Evolutionary conservation across 2,888 invertebrate genomes (phyloP).

Genomic region (Chromoteleia sp.): DNA sequence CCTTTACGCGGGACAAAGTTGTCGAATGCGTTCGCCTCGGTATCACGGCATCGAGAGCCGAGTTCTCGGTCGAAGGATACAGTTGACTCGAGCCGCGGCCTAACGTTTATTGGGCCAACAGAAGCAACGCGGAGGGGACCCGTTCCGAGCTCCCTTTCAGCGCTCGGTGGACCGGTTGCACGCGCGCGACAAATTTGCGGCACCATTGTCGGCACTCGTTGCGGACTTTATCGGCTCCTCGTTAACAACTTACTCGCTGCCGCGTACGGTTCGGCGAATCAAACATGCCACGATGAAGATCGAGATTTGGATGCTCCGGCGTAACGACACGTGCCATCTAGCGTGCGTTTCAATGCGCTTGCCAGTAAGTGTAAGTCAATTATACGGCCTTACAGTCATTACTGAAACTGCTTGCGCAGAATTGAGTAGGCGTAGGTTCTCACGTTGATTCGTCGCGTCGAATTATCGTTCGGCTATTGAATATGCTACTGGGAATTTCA

Average conservation of each 20-base stretch:
- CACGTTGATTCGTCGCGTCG: constrained; percentile 59
- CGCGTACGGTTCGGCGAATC: constrained; percentile 46
- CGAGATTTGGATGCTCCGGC: constrained; percentile 33
- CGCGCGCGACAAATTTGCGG: constrained; percentile 75
- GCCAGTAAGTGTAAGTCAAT: constrained; percentile 64
- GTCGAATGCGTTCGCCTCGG: no score
- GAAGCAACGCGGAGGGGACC: background rate
- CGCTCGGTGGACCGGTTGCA: constrained; percentile 57
- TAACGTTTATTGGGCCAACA: constrained; percentile 77
- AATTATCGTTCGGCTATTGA: constrained; percentile 32
- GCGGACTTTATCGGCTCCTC: constrained; percentile 51
- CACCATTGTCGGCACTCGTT: constrained; percentile 58
- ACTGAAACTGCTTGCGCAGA: constrained; percentile 35
- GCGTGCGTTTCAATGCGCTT: constrained; percentile 27
- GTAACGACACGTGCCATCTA: constrained; percentile 52
- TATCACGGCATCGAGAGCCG: constrained; percentile 46
- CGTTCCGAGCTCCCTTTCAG: constrained; percentile 9
- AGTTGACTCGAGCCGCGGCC: constrained; percentile 73
- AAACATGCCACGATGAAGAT: constrained; percentile 29
- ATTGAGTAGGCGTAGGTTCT: constrained; percentile 55
- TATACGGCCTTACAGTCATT: constrained; percentile 46
- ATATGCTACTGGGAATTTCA: constrained; percentile 2
- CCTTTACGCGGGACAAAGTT: constrained; percentile 15
- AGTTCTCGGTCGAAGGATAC: constrained; percentile 73
- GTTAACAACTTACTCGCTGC: constrained; percentile 45